Evolutionary conservation across 2,888 invertebrate genomes (phyloP).

Genomic region (Thumatha senex): DNA sequence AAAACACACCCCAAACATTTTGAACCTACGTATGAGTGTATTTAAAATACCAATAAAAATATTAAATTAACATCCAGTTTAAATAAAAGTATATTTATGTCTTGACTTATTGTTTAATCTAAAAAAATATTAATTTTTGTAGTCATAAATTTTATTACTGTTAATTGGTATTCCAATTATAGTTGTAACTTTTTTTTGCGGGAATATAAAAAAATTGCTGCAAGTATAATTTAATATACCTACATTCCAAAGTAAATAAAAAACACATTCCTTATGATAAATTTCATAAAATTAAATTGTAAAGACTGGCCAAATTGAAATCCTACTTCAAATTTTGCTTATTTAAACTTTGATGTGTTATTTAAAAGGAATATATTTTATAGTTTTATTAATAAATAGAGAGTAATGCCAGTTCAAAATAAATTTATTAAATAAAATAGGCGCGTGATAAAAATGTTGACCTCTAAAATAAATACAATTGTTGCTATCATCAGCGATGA

Average conservation of each 20-base stretch:
- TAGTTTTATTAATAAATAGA: slow-evolving; percentile 20
- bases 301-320: slow-evolving; percentile 20
- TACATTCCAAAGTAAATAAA: slow-evolving; percentile 25
- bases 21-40: slow-evolving; percentile 33
- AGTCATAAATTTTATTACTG: slow-evolving; percentile 2
- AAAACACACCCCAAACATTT: slow-evolving; percentile 33
- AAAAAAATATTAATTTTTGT: not conserved
- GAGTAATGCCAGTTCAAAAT: slow-evolving; percentile 36
- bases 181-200: not conserved
- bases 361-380: slow-evolving; percentile 11
- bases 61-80: slow-evolving; percentile 22
- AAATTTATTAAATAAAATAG: slow-evolving; percentile 24
- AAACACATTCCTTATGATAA: slow-evolving; percentile 23
- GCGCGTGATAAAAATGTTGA: slow-evolving; percentile 24
- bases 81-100: slow-evolving; percentile 19
- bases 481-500: slow-evolving; percentile 56
- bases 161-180: slow-evolving; percentile 3
- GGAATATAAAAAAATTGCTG: slow-evolving; percentile 2
- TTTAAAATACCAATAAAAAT: slow-evolving; percentile 28
- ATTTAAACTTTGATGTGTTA: not conserved
- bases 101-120: slow-evolving; percentile 21
- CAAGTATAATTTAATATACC: not conserved
- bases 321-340: slow-evolving; percentile 1
- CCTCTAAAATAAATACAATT: slow-evolving; percentile 1
- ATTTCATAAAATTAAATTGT: slow-evolving; percentile 15